phyloP scores from a whole-genome alignment of 2,113 vertebrate genomes.

The Hepsetus odoe region DNA sequence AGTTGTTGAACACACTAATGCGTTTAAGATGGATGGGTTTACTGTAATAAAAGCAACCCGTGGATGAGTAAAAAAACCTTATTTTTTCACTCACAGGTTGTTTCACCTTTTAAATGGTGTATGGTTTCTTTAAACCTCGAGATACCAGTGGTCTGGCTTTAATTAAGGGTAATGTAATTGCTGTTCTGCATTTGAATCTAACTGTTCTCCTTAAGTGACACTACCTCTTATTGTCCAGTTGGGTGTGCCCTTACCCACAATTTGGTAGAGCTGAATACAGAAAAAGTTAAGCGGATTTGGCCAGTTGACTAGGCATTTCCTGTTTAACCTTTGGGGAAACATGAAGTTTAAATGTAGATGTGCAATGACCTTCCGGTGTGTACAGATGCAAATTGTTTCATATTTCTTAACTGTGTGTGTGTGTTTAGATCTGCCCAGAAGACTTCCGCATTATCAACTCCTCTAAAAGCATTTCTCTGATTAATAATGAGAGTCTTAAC shows the following conservation, averaged over 20 bases:
- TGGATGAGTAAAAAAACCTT: background rate
- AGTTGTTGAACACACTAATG: background rate
- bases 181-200: background rate
- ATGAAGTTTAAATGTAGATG: constrained; percentile 28
- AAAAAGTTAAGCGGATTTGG: background rate
- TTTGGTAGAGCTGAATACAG: background rate
- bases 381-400: constrained; percentile 20
- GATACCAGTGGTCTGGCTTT: background rate
- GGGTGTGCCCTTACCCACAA: constrained; percentile 47
- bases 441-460: constrained; percentile 90
- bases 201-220: constrained; percentile 5
- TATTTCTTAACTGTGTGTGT: background rate
- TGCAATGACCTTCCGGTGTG: constrained; percentile 14
- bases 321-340: constrained; percentile 32
- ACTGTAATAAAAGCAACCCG: no score
- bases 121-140: background rate
- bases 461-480: constrained; percentile 83
- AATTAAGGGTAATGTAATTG: background rate
- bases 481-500: constrained; percentile 90
- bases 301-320: background rate
- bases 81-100: background rate
- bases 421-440: constrained; percentile 71
- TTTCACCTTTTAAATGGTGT: background rate
- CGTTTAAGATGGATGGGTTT: no score
- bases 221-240: constrained; percentile 42